Evolutionary conservation across 1,140 invertebrate genomes (phyloP), one percentile per base, ranked within the genome.

Genomic region (Coboldia fuscipes): DNA sequence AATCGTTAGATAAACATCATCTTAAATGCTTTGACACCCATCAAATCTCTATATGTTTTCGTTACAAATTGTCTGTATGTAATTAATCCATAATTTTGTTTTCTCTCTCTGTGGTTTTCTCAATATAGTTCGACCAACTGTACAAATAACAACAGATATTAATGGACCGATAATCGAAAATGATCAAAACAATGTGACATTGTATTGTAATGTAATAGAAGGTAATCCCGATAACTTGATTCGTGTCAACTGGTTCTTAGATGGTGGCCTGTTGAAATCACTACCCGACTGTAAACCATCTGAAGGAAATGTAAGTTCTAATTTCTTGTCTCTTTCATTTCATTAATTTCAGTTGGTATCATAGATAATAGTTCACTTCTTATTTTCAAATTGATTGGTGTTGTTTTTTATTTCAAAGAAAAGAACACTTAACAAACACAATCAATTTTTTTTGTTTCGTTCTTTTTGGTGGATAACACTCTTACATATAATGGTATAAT

Each of bases 161-260:
- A 55, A 66, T 3, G 61, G 61, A 2, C 76, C 81, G 0, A 70
- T 89, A 12, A 72, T 75, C 42, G 82, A 88, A 43, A 68, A 67
- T n/a, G 76, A 80, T 34, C 65, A 72, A 37, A 60, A 66, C 21
- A 86, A 85, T 51, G 78, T 88, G 15, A 82, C 80, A 1, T 57
- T 90, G 14, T 68, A 67, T 21, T 92, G 86, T 46, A 71, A 83
- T 37, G 70, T 86, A 15, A 57, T 65, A 5, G 58, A 60, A 15
- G 77, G 74, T 10, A 79, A 74, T 57, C 76, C 72, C 2, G 53
- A 57, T 4, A 58, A 61, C 44, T 53, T 74, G 44, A 63, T 66
- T 39, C 67, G 73, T 36, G 75, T 76, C 35, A 63, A 68, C 35
- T 86, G 86, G 86, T 88, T 76, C 48, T 62, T 85, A 39, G 76